Evolutionary conservation across 2,797 vertebrate genomes (phyloP), one percentile per base, ranked within the genome.

Genomic region (Hydrocynus forskahlii): DNA sequence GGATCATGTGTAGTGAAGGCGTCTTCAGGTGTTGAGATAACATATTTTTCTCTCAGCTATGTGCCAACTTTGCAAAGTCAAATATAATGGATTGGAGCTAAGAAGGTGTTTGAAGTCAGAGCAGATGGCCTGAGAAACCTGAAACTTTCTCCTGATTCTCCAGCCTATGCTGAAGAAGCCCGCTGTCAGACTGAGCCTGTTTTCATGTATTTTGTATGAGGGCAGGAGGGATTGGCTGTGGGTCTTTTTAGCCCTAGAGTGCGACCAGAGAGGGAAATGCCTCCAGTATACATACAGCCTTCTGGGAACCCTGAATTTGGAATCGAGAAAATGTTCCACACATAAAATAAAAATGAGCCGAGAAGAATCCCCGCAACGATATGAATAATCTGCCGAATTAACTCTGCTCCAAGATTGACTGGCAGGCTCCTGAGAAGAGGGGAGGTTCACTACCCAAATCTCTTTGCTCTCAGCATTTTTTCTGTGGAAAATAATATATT

Each of bases 181-280:
- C 45, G 43, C 68, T 71, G 23, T 21, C 60, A 59, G 63, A 50
- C 45, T 23, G 54, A 62, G 63, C 57, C 60, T 62, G 72, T 82
- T 79, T 76, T 87, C 62, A 82, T 84, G 76, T 63, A 69, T 79
- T 82, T 85, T 82, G 80, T 66, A 82, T 73, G 71, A 87, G 76
- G 45, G 74, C 79, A 52, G 71, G 55, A 76, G 73, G 57, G 17
- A 54, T 40, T 69, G 71, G 80, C 74, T 69, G 38, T 71, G 62
- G 77, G 80, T 57, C 40, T 76, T 82, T 82, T 75, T 75, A 43
- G 79, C 74, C 70, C 75, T 59, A 70, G 25, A 80, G 45, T 23
- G 52, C 50, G 23, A 71, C 52, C 29, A 70, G 60, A 75, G 57
- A 45, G 68, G 50, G 62, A 81, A 79, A 79, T 7, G 21, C 59